Conservation (phyloP, 2,113 vertebrate genomes). For the Sinocyclocheilus maitianheensis region DNA sequence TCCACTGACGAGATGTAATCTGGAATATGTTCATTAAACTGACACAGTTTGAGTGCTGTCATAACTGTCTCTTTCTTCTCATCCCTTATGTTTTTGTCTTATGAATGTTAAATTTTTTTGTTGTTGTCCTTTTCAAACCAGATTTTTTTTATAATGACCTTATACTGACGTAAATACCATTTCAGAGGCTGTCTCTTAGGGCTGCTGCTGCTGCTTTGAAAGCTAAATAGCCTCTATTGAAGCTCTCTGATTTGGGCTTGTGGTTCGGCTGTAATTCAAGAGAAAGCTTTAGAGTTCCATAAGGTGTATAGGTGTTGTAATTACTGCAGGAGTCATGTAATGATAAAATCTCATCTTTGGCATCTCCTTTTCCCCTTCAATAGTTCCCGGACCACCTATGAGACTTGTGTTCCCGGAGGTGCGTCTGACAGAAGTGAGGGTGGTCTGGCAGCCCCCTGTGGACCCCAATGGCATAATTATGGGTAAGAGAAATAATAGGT, state of each 20-base stretch:
- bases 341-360: slow-evolving; percentile 40
- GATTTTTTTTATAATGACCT: slow-evolving; percentile 57
- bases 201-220: slow-evolving; percentile 12
- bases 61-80: slow-evolving; percentile 20
- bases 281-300: background rate
- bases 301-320: background rate
- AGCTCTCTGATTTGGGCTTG: background rate
- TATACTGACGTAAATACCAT: slow-evolving; percentile 41
- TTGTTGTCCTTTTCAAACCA: slow-evolving; percentile 55
- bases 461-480: slow-evolving; percentile 91
- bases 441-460: slow-evolving; percentile 90
- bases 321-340: slow-evolving; percentile 10
- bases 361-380: slow-evolving; percentile 24
- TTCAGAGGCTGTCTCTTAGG: slow-evolving; percentile 4
- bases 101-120: slow-evolving; percentile 62
- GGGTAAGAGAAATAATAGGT: slow-evolving; percentile 76
- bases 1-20: background rate
- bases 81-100: slow-evolving; percentile 28
- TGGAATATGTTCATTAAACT: slow-evolving; percentile 24
- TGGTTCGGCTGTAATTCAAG: slow-evolving; percentile 1
- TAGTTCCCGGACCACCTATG: slow-evolving; percentile 88
- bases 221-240: slow-evolving; percentile 29
- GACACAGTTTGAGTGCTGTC: background rate
- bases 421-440: slow-evolving; percentile 83
- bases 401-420: slow-evolving; percentile 94